These are phyloP conservation scores for Galeopterus variegatus DNA, from an alignment of 2,113 vertebrate genomes.

Conservation along the genomic window DNA sequence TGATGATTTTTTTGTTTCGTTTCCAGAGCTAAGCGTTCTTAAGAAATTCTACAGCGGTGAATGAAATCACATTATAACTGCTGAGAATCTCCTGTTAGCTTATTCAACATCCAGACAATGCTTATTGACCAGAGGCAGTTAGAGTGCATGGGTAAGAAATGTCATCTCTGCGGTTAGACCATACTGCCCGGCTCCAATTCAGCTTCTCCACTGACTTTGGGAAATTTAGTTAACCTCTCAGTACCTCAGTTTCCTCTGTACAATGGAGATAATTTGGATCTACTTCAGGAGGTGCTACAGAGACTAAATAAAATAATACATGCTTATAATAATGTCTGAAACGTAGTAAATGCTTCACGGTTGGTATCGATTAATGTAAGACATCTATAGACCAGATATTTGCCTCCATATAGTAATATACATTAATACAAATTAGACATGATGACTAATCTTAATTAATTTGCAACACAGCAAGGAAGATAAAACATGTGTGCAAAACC, in stretches of 20 bases:
- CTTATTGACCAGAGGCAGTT: slow-evolving; percentile 43
- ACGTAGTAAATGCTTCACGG: neutral
- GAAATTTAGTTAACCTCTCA: neutral
- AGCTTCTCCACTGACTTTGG: neutral
- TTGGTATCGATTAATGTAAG: neutral
- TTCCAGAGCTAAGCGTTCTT: slow-evolving; percentile 60
- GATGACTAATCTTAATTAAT: slow-evolving; percentile 37
- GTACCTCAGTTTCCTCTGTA: slow-evolving; percentile 41
- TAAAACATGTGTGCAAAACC: neutral
- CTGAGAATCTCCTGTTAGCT: slow-evolving; percentile 53
- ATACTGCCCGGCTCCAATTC: neutral
- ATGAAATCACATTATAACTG: slow-evolving; percentile 54
- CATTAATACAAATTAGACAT: neutral
- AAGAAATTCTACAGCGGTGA: slow-evolving; percentile 63
- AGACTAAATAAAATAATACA: neutral
- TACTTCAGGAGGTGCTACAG: neutral
- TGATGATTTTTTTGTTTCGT: slow-evolving; percentile 49
- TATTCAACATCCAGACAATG: slow-evolving; percentile 47
- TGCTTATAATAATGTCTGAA: neutral
- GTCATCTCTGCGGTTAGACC: neutral
- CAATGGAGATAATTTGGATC: neutral
- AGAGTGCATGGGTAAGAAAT: neutral
- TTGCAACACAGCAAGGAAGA: slow-evolving; percentile 40
- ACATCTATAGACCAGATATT: neutral
- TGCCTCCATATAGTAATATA: neutral